phyloP scores from a whole-genome alignment of 2,888 invertebrate genomes.

The Merodon equestris region DNA sequence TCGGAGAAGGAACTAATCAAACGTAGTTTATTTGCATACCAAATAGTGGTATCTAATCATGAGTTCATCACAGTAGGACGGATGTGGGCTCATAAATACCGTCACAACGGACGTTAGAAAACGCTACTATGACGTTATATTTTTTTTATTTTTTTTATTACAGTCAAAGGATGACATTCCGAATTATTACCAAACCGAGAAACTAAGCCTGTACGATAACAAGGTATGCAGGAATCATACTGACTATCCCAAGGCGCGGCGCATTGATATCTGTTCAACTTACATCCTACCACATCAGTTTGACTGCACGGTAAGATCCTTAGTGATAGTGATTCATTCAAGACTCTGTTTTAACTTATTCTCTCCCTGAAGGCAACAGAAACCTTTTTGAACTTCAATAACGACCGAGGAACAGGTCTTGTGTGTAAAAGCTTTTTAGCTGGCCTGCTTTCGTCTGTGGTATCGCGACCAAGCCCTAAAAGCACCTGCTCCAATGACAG shows the following conservation, averaged over 20 bases:
- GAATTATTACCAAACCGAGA: slow-evolving; percentile 67
- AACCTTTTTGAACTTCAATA: slow-evolving; percentile 55
- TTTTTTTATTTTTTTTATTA: background rate
- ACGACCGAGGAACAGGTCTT: slow-evolving; percentile 70
- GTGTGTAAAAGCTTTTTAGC: slow-evolving; percentile 68
- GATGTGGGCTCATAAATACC: no score
- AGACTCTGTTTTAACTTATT: no score
- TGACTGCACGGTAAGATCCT: slow-evolving; percentile 70
- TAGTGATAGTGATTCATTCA: background rate
- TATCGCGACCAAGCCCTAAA: slow-evolving; percentile 39
- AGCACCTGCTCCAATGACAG: slow-evolving; percentile 62
- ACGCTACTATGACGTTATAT: background rate
- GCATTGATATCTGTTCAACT: slow-evolving; percentile 69
- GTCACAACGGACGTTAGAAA: no score
- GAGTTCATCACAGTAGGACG: no score
- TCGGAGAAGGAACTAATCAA: no score
- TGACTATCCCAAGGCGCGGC: slow-evolving; percentile 35
- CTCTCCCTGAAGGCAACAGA: slow-evolving; percentile 47
- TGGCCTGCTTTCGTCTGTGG: slow-evolving; percentile 68
- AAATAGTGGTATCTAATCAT: no score
- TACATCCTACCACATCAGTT: slow-evolving; percentile 66
- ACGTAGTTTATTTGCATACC: no score
- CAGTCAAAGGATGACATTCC: slow-evolving; percentile 50
- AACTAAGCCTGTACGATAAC: slow-evolving; percentile 58
- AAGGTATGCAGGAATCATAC: slow-evolving; percentile 59